Evolutionary conservation across 2,113 vertebrate genomes (phyloP), one percentile per base, ranked within the genome.

Genomic region (Vanacampus margaritifer): DNA sequence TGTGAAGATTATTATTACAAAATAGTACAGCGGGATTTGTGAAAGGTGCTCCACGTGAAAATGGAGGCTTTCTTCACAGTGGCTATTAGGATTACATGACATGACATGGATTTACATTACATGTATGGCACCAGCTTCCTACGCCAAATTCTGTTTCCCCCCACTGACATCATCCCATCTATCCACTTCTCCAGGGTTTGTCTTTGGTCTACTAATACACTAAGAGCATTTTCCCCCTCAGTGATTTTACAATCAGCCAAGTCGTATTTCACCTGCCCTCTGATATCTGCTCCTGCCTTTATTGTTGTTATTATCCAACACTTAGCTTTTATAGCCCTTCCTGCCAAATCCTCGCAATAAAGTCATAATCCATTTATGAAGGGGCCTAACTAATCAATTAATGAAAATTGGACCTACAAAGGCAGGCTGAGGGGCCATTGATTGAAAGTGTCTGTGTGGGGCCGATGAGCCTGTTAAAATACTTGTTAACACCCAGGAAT

Each of bases 341-440:
- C 83, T 87, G 85, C 87, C 87, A 89, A 90, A 90, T 89, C 84
- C 86, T 79, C 71, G 83, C 85, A 87, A 93, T 93, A 94, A 94
- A 93, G 93, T 94, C 93, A 93, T 94, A 93, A 91, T 92, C 89
- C 93, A 94, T 94, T 94, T 94, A 93, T 92, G 93, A 95, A 92
- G 88, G 88, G 90, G 86, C 86, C 88, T 92, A 95, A 93, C 91
- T 95, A 95, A 96, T 96, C 95, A 94, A 96, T 95, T 94, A 95
- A 95, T 94, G 93, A 93, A 94, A 95, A 95, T 94, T 94, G 94
- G 93, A 95, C 80, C 93, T 94, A 94, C 87, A 88, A 92, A 95
- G 94, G 93, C 90, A 90, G 89, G 88, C 92, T 89, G 91, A 84
- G 81, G 90, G 83, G 84, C 84, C 87, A 93, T 93, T 94, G 92